These are phyloP conservation scores for Aplodontia rufa DNA, from an alignment of 2,113 vertebrate species.

Conservation along the genomic window DNA sequence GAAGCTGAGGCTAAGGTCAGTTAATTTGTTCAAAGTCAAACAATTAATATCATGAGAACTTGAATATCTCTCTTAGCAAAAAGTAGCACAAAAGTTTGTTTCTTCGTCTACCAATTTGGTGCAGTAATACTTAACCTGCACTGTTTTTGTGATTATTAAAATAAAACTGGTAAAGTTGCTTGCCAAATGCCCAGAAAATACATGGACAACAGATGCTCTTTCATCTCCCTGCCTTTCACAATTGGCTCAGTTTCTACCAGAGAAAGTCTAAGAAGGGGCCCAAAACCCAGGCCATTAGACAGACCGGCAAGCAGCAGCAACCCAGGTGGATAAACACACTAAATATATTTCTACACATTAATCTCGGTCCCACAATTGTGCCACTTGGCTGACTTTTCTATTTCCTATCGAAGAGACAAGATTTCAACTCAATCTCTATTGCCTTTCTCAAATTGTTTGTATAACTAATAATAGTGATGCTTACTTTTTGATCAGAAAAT, in stretches of 20 bases:
- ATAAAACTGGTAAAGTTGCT: not conserved
- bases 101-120: not conserved
- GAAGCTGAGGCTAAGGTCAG: not conserved
- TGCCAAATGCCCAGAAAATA: not conserved
- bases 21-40: conserved; percentile 16
- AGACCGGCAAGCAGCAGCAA: not conserved
- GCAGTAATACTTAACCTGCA: not conserved
- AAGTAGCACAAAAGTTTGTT: not conserved
- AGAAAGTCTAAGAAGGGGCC: not conserved
- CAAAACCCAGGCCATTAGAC: not conserved
- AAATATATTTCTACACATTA: not conserved
- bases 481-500: conserved; percentile 1
- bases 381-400: not conserved
- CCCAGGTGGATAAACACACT: not conserved
- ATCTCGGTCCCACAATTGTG: not conserved
- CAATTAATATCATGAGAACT: not conserved
- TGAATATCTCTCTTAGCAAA: not conserved
- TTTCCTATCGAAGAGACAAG: not conserved
- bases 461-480: not conserved
- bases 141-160: not conserved
- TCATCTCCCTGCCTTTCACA: not conserved
- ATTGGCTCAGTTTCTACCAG: not conserved
- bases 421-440: not conserved
- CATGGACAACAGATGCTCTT: not conserved
- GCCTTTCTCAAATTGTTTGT: not conserved